phyloP scores from a whole-genome alignment of 2,888 invertebrate genomes.

The Sphinx pinastri region DNA sequence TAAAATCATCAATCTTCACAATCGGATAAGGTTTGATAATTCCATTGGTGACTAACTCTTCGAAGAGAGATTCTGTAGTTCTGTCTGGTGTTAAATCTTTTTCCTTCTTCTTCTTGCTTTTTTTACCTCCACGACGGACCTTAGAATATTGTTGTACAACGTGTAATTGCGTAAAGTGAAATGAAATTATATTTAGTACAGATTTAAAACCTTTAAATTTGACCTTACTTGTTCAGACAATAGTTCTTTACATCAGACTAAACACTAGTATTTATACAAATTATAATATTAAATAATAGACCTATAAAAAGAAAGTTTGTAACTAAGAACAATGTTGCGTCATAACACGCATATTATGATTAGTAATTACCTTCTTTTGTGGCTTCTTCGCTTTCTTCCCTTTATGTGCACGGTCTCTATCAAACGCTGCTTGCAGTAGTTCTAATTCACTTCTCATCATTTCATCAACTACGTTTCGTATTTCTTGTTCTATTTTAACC shows the following conservation, averaged over 20 bases:
- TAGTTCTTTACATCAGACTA: too few relatives aligned
- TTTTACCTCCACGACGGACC: slow-evolving; percentile 91
- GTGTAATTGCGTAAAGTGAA: background rate
- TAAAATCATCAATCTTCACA: slow-evolving; percentile 87
- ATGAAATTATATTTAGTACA: background rate
- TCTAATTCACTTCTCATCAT: slow-evolving; percentile 88
- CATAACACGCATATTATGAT: slow-evolving; percentile 9
- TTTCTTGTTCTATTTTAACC: slow-evolving; percentile 91
- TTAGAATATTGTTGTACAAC: slow-evolving; percentile 48
- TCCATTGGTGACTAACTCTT: slow-evolving; percentile 95
- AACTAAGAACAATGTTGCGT: background rate
- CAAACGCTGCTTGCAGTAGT: slow-evolving; percentile 88
- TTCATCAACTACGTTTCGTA: slow-evolving; percentile 92
- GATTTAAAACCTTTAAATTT: too few relatives aligned
- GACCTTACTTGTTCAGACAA: too few relatives aligned
- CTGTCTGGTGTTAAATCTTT: slow-evolving; percentile 97
- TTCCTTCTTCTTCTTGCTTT: slow-evolving; percentile 96
- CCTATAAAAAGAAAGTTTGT: too few relatives aligned
- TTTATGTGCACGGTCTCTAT: slow-evolving; percentile 88
- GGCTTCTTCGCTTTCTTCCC: slow-evolving; percentile 91
- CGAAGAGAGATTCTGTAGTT: slow-evolving; percentile 94
- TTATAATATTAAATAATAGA: too few relatives aligned
- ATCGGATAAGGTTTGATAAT: slow-evolving; percentile 92
- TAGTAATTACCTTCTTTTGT: slow-evolving; percentile 86
- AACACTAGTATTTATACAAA: too few relatives aligned